phyloP scores from a whole-genome alignment of 2,797 vertebrate genomes.

The Menidia menidia region DNA sequence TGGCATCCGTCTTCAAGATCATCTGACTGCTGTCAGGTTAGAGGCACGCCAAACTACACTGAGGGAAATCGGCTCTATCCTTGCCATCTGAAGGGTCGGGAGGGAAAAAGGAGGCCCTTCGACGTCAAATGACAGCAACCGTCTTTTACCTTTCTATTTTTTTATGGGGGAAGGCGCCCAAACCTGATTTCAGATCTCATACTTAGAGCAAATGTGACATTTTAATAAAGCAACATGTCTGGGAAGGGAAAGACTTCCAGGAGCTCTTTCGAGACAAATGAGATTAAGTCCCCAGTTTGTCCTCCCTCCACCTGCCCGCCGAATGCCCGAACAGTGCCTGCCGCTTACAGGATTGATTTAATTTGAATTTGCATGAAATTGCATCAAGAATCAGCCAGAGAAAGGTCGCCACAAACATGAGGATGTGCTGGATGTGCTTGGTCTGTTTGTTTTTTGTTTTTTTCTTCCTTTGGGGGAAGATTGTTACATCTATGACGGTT shows the following conservation, averaged over 20 bases:
- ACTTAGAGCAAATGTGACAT: conserved; percentile 62
- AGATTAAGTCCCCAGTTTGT: conserved; percentile 63
- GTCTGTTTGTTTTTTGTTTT: too few species aligned
- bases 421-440: conserved; percentile 5
- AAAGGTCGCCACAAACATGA: conserved; percentile 50
- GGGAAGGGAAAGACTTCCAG: conserved; percentile 37
- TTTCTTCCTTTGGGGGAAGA: background rate
- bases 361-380: conserved; percentile 74
- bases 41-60: conserved; percentile 36
- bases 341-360: conserved; percentile 60
- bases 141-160: conserved; percentile 4
- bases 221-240: conserved; percentile 65
- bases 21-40: conserved; percentile 46
- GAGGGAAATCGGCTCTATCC: conserved; percentile 43
- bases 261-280: conserved; percentile 62
- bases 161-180: conserved; percentile 33
- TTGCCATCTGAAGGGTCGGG: conserved; percentile 39
- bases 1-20: conserved; percentile 56
- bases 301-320: conserved; percentile 52
- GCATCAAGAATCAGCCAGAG: conserved; percentile 50
- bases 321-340: conserved; percentile 45
- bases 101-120: background rate
- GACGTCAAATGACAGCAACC: conserved; percentile 38
- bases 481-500: too few species aligned
- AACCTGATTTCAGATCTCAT: conserved; percentile 46